Conservation (phyloP, 1,140 invertebrate species). For the Macrobrachium rosenbergii region DNA sequence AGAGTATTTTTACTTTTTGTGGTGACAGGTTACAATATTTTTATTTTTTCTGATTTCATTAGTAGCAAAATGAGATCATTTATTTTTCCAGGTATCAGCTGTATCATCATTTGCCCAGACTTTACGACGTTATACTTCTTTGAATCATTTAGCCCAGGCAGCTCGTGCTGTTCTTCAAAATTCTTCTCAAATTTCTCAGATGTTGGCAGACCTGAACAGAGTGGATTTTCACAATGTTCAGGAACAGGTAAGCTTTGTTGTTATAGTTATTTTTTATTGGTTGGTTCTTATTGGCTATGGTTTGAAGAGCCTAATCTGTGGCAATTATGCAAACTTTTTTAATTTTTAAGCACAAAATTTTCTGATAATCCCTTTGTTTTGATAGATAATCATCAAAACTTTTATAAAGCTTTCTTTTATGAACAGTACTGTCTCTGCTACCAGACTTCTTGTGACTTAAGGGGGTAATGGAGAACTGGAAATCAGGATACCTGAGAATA, state of each 20-base stretch:
- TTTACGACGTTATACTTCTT: conserved; percentile 93
- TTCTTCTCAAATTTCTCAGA: conserved; percentile 94
- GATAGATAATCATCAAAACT: no score
- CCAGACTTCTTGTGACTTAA: no score
- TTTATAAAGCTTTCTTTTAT: no score
- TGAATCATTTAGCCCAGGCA: conserved; percentile 98
- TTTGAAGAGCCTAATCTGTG: not conserved
- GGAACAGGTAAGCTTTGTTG: conserved; percentile 75
- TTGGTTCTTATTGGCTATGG: not conserved
- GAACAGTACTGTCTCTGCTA: no score
- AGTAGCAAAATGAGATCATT: no score
- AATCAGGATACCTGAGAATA: no score
- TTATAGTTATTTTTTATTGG: not conserved
- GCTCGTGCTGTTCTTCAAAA: conserved; percentile 96
- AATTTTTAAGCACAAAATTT: no score
- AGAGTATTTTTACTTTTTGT: no score
- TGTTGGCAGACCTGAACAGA: conserved; percentile 96
- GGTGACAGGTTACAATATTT: not conserved
- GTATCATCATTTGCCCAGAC: conserved; percentile 96
- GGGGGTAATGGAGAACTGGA: no score
- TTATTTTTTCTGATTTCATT: not conserved
- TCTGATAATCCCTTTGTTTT: no score
- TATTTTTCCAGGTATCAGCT: conserved; percentile 74
- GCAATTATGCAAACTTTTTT: no score
- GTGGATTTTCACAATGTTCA: conserved; percentile 98